These are phyloP conservation scores for Heliconius nattereri DNA, from an alignment of 1,140 invertebrate genomes.

Conservation along the genomic window DNA sequence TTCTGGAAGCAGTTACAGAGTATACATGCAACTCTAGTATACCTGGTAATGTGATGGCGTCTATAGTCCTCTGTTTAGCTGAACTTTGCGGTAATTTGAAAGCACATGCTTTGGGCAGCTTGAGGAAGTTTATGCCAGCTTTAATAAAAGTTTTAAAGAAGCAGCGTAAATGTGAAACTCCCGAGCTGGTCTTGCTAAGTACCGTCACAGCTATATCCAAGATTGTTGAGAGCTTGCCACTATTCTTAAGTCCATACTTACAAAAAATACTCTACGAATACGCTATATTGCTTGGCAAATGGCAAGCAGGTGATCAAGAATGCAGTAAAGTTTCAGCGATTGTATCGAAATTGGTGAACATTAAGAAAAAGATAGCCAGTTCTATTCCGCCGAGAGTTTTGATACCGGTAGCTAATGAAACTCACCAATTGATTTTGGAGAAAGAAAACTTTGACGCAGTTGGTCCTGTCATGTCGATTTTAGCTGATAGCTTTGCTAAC, in stretches of 20 bases:
- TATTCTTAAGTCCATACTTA: constrained; percentile 92
- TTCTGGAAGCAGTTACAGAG: constrained; percentile 84
- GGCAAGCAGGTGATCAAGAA: constrained; percentile 68
- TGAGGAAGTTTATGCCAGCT: constrained; percentile 90
- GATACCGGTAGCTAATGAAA: constrained; percentile 87
- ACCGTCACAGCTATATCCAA: constrained; percentile 89
- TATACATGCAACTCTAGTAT: constrained; percentile 83
- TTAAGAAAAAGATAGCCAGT: constrained; percentile 85
- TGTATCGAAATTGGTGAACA: constrained; percentile 82
- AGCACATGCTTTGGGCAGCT: constrained; percentile 86
- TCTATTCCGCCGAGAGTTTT: constrained; percentile 88
- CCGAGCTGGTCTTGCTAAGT: constrained; percentile 79
- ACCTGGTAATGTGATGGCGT: constrained; percentile 86
- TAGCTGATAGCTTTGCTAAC: constrained; percentile 86
- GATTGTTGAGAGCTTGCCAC: constrained; percentile 89
- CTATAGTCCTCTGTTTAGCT: constrained; percentile 89
- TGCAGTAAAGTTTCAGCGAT: constrained; percentile 82
- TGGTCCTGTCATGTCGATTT: constrained; percentile 86
- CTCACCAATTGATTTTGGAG: constrained; percentile 84
- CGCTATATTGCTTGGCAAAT: constrained; percentile 82
- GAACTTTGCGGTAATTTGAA: constrained; percentile 89
- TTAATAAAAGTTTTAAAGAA: constrained; percentile 84
- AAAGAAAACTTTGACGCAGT: constrained; percentile 84
- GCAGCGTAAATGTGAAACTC: constrained; percentile 73
- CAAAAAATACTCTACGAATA: constrained; percentile 87